Evolutionary conservation across 2,888 invertebrate genomes (phyloP), one percentile per base, ranked within the genome.

Genomic region (Ectobius pallidus): DNA sequence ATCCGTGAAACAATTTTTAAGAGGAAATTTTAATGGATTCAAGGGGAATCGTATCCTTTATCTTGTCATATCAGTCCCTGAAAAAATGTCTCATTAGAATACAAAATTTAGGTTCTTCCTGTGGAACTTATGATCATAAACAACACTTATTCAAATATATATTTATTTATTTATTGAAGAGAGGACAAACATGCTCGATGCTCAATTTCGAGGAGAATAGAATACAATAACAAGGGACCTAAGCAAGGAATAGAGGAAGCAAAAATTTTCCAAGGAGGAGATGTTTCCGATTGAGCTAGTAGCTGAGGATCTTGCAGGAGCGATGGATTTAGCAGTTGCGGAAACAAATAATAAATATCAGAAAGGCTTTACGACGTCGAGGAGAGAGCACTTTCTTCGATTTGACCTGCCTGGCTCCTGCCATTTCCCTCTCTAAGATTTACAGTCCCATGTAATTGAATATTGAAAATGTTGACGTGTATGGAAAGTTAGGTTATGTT

Each of bases 381-480:
- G 61, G 20, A 39, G 61, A 44, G 46, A n/a, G n/a, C 22, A 65
- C 44, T 44, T 65, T 70, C 70, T 70, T 63, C 62, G 63, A 63
- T 70, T 63, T 49, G 62, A 63, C 61, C 70, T 70, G 70, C 42
- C 70, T 58, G 42, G 49, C 46, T 63, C 49, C 65, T 63, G 71
- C 63, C 65, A 63, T 68, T 70, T 61, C 70, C 70, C 39, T 16
- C 61, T 61, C 11, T 42, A 67, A 67, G 73, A 73, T 73, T 73
- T 73, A 73, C 73, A 70, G 70, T 55, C 73, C 49, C 16, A 62
- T 73, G 72, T 75, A 75, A 75, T 75, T 75, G 75, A 75, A 75
- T 75, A 75, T 75, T 75, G 75, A 75, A 75, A 74, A 74, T 74
- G 75, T 74, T 74, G 73, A 75, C 74, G 69, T 65, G 44, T 71